Conservation (phyloP, 2,888 invertebrate genomes). For the Drosophila niveifrons region DNA sequence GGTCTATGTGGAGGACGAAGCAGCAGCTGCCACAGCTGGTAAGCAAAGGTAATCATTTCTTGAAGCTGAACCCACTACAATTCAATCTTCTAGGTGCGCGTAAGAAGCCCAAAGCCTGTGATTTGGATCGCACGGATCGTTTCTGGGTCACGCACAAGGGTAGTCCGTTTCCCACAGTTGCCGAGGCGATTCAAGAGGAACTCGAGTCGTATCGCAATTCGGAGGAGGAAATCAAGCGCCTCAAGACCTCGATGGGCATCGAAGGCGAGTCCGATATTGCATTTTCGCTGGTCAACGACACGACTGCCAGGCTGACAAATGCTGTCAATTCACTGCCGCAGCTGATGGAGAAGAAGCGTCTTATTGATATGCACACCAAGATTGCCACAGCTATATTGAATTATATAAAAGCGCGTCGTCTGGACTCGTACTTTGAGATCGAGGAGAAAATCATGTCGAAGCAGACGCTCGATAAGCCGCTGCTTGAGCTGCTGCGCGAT, state of each 20-base stretch:
- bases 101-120: slow-evolving; percentile 94
- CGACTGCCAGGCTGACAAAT: slow-evolving; percentile 96
- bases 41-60: not conserved
- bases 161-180: slow-evolving; percentile 96
- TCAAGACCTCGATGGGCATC: slow-evolving; percentile 97
- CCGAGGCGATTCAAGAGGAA: slow-evolving; percentile 99
- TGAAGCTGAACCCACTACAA: not conserved
- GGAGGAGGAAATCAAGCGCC: slow-evolving; percentile 98
- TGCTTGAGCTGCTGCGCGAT: slow-evolving; percentile 95
- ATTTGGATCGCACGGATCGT: slow-evolving; percentile 94
- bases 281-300: slow-evolving; percentile 94
- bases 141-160: slow-evolving; percentile 98
- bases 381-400: slow-evolving; percentile 97
- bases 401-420: slow-evolving; percentile 93
- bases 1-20: slow-evolving; percentile 90
- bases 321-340: slow-evolving; percentile 98
- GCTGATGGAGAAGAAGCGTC: slow-evolving; percentile 97
- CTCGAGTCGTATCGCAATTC: slow-evolving; percentile 96
- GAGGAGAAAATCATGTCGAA: slow-evolving; percentile 99
- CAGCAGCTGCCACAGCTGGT: slow-evolving; percentile 83
- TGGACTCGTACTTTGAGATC: slow-evolving; percentile 98
- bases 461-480: slow-evolving; percentile 91
- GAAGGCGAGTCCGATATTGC: slow-evolving; percentile 95
- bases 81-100: slow-evolving; percentile 86
- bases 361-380: slow-evolving; percentile 99